A percentile compares a stretch with the other conserved stretches of the same genome.
These are phyloP conservation scores for Ascaphus truei DNA, from an alignment of 2,113 vertebrate genomes.

Conservation along the genomic window DNA sequence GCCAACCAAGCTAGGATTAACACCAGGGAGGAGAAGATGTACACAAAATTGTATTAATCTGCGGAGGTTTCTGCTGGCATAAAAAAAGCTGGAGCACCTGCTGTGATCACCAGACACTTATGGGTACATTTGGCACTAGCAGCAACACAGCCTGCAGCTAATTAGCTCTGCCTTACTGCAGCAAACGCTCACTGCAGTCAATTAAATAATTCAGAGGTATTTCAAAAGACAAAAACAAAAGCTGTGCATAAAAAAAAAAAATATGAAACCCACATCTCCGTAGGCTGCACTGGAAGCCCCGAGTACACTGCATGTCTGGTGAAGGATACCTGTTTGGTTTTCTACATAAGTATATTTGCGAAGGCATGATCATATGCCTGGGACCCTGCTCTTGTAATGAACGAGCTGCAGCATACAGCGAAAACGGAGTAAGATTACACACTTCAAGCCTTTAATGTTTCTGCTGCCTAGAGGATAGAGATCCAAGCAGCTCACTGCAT, in stretches of 20 bases:
- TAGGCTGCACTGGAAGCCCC: not conserved
- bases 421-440: too few species aligned
- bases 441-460: too few species aligned
- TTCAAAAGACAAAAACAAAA: constrained; percentile 21
- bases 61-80: constrained; percentile 31
- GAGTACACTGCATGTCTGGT: not conserved
- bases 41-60: constrained; percentile 24
- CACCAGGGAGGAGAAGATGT: constrained; percentile 20
- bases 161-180: constrained; percentile 32
- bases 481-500: too few species aligned
- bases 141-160: constrained; percentile 29
- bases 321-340: not conserved
- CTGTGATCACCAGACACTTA: constrained; percentile 30
- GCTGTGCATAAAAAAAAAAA: not conserved
- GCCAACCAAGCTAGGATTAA: constrained; percentile 31
- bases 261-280: not conserved
- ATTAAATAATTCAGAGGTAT: constrained; percentile 33
- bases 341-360: too few species aligned
- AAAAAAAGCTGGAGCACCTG: constrained; percentile 18
- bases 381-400: too few species aligned
- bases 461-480: too few species aligned
- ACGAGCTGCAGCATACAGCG: too few species aligned
- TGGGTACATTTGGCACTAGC: constrained; percentile 29
- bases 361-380: too few species aligned
- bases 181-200: constrained; percentile 33